phyloP scores from a whole-genome alignment of 2,888 invertebrate genomes.

The Drosophila quasianomalipes region DNA sequence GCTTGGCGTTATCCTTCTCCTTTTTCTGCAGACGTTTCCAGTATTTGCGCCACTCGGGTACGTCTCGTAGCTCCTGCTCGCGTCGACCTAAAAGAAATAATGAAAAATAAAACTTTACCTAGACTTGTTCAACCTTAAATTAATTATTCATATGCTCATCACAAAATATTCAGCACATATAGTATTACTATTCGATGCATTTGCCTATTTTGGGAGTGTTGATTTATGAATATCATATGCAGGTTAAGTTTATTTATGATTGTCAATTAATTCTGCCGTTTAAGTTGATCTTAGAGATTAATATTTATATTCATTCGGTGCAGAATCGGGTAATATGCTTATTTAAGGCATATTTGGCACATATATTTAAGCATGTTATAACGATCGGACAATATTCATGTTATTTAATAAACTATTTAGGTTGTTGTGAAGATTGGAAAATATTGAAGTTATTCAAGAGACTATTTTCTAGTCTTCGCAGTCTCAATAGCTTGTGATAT shows the following conservation, averaged over 20 bases:
- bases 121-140: background rate
- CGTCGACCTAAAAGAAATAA: slow-evolving; percentile 88
- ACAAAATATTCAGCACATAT: background rate
- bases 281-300: too few species aligned
- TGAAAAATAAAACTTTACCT: background rate
- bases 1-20: slow-evolving; percentile 88
- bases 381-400: background rate
- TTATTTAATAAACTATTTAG: background rate
- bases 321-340: too few species aligned
- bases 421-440: background rate
- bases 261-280: background rate
- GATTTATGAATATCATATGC: background rate
- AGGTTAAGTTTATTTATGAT: background rate
- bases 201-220: background rate
- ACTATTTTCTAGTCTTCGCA: background rate
- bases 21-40: slow-evolving; percentile 96
- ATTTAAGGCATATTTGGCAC: too few species aligned
- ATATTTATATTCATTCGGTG: too few species aligned
- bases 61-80: slow-evolving; percentile 93
- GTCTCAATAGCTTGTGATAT: background rate
- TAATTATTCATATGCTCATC: background rate
- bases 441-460: background rate
- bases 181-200: background rate
- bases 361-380: background rate
- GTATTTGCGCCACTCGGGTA: slow-evolving; percentile 96